Percentiles rank a stretch among this genome's conserved stretches.
phyloP scores from a whole-genome alignment of 1,140 invertebrate genomes.

The Eufriesea mexicana region DNA sequence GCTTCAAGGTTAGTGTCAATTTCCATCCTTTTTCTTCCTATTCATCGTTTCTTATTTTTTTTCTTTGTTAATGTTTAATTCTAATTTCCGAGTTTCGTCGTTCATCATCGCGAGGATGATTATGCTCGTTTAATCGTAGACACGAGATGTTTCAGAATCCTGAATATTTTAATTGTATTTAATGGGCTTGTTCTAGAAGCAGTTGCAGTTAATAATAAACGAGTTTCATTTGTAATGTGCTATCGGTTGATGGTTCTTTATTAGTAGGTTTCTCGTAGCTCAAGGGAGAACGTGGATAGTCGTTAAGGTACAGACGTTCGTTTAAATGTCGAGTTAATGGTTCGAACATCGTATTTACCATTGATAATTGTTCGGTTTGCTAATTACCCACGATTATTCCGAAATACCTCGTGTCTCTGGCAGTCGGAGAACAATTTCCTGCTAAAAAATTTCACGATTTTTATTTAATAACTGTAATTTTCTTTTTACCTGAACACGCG shows the following conservation, averaged over 20 bases:
- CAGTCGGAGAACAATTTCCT: not conserved
- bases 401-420: not conserved
- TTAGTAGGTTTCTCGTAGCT: not conserved
- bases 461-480: not conserved
- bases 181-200: not conserved
- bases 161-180: no score
- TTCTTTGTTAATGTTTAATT: no score
- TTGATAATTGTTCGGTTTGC: not conserved
- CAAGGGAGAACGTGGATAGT: not conserved
- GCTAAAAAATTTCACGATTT: not conserved
- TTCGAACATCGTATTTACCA: not conserved
- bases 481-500: not conserved
- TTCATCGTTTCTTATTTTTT: no score
- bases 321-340: not conserved
- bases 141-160: not conserved
- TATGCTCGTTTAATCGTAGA: not conserved
- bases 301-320: not conserved
- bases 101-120: no score
- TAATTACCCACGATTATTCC: not conserved
- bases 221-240: not conserved
- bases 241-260: not conserved
- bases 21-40: not conserved
- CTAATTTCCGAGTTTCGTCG: no score
- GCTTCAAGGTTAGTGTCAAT: constrained; percentile 82
- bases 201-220: not conserved